These are phyloP conservation scores for Drosophila picticornis DNA, from an alignment of 2,888 invertebrate species.

Conservation along the genomic window DNA sequence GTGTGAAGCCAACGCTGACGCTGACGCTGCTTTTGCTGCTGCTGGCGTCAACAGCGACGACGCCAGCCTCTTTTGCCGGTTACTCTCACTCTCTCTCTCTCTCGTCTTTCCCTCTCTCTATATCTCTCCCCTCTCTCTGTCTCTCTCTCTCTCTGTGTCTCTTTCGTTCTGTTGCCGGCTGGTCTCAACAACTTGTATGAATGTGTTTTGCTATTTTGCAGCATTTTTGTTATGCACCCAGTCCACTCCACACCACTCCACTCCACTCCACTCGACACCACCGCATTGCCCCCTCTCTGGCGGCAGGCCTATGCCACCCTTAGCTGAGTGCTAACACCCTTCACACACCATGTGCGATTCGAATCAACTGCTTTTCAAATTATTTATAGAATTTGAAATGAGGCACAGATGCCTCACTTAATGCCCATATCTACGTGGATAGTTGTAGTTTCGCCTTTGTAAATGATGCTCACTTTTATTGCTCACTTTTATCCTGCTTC, in stretches of 20 bases:
- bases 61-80: slow-evolving; percentile 35
- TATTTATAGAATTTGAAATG: slow-evolving; percentile 79
- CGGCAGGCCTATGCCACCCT: slow-evolving; percentile 1
- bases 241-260: background rate
- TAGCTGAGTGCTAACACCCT: background rate
- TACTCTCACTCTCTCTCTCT: slow-evolving; percentile 3
- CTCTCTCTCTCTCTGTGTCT: slow-evolving; percentile 1
- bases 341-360: slow-evolving; percentile 42
- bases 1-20: slow-evolving; percentile 31
- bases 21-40: slow-evolving; percentile 11
- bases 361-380: slow-evolving; percentile 76
- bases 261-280: background rate
- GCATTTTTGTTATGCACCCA: slow-evolving; percentile 26
- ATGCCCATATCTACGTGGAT: slow-evolving; percentile 27
- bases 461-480: slow-evolving; percentile 75
- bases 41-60: background rate
- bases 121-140: too few relatives aligned
- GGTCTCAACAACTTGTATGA: slow-evolving; percentile 78
- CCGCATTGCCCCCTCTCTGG: background rate
- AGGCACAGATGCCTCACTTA: slow-evolving; percentile 49
- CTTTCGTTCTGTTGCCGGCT: slow-evolving; percentile 27
- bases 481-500: slow-evolving; percentile 40
- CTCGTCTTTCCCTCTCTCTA: background rate
- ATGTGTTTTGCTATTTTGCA: slow-evolving; percentile 70
- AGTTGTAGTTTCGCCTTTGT: slow-evolving; percentile 30